Base-by-base conservation (phyloP, 2,888 invertebrate genomes). In the Drosophila siamana region DNA sequence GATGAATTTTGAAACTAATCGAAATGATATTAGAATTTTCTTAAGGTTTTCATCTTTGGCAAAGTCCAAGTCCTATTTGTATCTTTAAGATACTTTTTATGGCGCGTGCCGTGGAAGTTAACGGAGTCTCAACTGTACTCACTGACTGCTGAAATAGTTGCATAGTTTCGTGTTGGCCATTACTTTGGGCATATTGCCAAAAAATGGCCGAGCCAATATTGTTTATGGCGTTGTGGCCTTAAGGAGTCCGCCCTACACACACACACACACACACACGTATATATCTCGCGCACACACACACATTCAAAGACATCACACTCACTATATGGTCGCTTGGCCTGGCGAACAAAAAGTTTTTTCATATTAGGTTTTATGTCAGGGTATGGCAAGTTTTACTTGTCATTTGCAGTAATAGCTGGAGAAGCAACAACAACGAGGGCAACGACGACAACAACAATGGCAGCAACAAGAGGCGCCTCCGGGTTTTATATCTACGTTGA, bases 361-460 rank as follows among this genome's bases (percentile, higher is more conserved):
- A 72, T 68, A 75, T 75, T 75, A 64, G 59, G 26, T 74, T 67
- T 75, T 61, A 67, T 54, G 57, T 48, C 44, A 48, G 38, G 16
- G 30, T 24, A 28, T 16, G 38, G 41, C 41, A 69, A 70, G 57
- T 74, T 57, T 70, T 63, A 63, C 61, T 66, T 75, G 75, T 62
- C 75, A 75, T 67, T 71, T 67, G 64, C 75, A 64, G 56, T 41
- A 68, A 40, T 52, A 52, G 51, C 55, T 62, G 15, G n/a, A 50
- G 24, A 9, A 59, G 4, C 15, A 60, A 33, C 8, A 61, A 28
- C 9, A 44, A 8, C 54, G 55, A 36, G 61, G 51, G 40, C 54
- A 66, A 36, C 26, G 40, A 36, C 2, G 57, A 33, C 9, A 52
- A 38, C 13, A 51, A 13, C 44, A 38, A 60, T 7, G 43, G 28